Conservation (phyloP, 1,140 invertebrate genomes). For the Temnothorax longispinosus region DNA sequence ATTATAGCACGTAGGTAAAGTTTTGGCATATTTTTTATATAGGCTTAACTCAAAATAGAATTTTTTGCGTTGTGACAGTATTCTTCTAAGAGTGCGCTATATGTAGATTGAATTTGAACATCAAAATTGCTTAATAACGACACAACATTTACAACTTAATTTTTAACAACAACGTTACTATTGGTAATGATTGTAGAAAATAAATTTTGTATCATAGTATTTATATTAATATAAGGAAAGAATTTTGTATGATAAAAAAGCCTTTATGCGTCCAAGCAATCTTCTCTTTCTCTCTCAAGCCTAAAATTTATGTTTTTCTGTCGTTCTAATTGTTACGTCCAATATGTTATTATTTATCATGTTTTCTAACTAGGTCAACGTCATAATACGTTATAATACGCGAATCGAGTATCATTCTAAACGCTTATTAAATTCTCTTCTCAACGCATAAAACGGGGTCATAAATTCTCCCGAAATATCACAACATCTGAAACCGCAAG, state of each 20-base stretch:
- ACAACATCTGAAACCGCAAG: constrained; percentile 13
- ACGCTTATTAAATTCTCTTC: neutral
- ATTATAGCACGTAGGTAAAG: no score
- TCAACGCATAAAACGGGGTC: neutral
- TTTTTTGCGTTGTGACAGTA: no score
- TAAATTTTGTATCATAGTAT: neutral
- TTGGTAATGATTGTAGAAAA: neutral
- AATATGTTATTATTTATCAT: neutral
- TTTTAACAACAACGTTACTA: neutral
- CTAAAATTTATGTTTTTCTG: neutral
- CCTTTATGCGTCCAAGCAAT: neutral
- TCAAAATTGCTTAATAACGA: neutral
- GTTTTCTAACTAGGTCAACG: neutral
- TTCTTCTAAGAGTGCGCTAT: no score
- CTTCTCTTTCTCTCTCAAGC: neutral
- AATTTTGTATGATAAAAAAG: no score
- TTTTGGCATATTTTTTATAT: no score
- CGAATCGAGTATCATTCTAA: neutral
- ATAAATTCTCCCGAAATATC: constrained; percentile 22
- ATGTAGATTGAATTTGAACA: neutral
- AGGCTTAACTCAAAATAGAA: no score
- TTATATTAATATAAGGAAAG: no score
- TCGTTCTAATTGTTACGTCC: neutral
- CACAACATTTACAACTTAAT: neutral
- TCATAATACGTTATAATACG: neutral